Evolutionary conservation across 2,888 invertebrate species (phyloP).

Genomic region (Limenitis camilla): DNA sequence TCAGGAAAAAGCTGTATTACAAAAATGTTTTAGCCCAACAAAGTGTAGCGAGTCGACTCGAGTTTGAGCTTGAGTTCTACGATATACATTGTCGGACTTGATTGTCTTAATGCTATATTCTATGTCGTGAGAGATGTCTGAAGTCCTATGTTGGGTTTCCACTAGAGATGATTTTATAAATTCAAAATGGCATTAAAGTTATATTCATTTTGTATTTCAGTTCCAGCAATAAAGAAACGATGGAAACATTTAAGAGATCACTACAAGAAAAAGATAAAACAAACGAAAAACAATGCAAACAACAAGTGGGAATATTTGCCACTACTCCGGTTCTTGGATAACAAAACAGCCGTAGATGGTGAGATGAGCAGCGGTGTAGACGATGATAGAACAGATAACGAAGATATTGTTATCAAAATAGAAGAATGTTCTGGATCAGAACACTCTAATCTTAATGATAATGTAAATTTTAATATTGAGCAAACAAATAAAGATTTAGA

Average conservation of each 20-base stretch:
- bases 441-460: too few species aligned
- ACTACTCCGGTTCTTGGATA: neutral
- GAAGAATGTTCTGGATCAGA: too few species aligned
- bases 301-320: neutral
- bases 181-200: too few species aligned
- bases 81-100: too few species aligned
- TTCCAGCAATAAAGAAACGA: conserved; percentile 1
- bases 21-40: too few species aligned
- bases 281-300: neutral
- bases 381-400: neutral
- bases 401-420: neutral
- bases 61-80: too few species aligned
- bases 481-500: too few species aligned
- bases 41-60: too few species aligned
- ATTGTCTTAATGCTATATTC: too few species aligned
- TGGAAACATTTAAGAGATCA: conserved; percentile 6
- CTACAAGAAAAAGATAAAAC: conserved; percentile 4
- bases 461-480: too few species aligned
- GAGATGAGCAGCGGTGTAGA: neutral
- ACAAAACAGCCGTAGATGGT: neutral
- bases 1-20: too few species aligned
- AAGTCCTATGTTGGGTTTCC: neutral
- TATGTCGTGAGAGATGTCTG: neutral
- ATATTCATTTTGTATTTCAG: neutral
- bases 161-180: too few species aligned